Evolutionary conservation across 1,140 invertebrate genomes (phyloP), one percentile per base, ranked within the genome.

Genomic region (Babylonia areolata): DNA sequence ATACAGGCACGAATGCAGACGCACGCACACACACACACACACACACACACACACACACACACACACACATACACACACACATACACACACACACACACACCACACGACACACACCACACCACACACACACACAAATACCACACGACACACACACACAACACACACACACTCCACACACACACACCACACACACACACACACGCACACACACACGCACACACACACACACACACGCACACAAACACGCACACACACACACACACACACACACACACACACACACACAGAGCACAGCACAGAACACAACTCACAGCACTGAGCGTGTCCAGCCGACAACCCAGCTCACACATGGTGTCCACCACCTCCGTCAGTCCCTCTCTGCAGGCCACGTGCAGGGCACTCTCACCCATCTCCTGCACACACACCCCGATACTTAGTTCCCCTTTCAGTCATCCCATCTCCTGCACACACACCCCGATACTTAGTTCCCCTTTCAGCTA

Each of bases 321-420:
- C 9, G 96, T 94, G 93, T 97, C 97, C 78, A 97, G 95, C 90
- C 96, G 95, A 93, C 96, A 96, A 3, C 96, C 96, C 86, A 96
- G 96, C 71, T 97, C 96, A 94, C 97, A 97, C 87, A 98, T 94
- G 33, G 96, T 95, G 88, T 97, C 96, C 35, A 96, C 96, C 87
- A 97, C 95, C 87, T 95, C 94, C 71, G 96, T 94, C 23, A 97
- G 94, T 37, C 97, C 97, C 90, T 96, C 94, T 89, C 95, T 95
- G 85, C 96, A 96, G 80, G 97, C 96, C 81, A 97, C 95, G 91
- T 97, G 97, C 82, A 98, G 95, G 31, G 97, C 95, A 87, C 96
- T 96, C 91, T 98, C 97, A 82, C 96, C 96, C 92, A 96, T 95
- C 96, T 97, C 91, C 88, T 92, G 86, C 3, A 64, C 58, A 64